Base-by-base conservation (phyloP, 2,888 invertebrate genomes). In the Flabesymbios commensalis region DNA sequence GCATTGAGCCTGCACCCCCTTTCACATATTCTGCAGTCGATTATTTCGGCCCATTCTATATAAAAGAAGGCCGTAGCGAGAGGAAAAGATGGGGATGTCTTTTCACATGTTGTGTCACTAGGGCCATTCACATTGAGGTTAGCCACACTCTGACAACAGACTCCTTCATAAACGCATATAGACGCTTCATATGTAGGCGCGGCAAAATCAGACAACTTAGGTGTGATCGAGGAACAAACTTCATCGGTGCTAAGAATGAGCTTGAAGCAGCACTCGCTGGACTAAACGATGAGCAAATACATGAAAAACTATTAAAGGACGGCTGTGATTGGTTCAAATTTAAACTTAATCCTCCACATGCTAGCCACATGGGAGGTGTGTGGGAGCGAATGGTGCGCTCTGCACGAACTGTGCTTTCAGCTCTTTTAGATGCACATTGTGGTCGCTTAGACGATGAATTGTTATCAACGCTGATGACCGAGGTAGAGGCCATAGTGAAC, bases 1-100 rank as follows among this genome's bases (percentile, higher is more conserved):
- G 83, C 57, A 69, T 79, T 4, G 24, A 24, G 22, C 48, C 55
- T 26, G 56, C 48, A n/a, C 56, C 56, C 10, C 61, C 61, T 19
- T 83, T 82, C 63, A 48, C 67, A 1, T 62, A 73, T 45, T 57
- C 65, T 22, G 80, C 77, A 14, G 49, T 81, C 0, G 81, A 82
- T 48, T 78, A 71, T 19, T 75, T 72, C 29, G 78, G 80, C 3
- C 79, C 78, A 0, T 70, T 72, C n/a, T 61, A 65, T 22, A 56
- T 78, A 1, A 63, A 67, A 29, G 72, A 74, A 19, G 72, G 71
- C 7, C 57, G 72, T 28, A 74, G 72, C 31, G 66, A 65, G 17
- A 49, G 69, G 2, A 78, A 80, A 43, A 32, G 68, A 7, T 78
- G 72, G 22, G 69, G 77, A 7, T 74, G 67, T 3, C 57, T 80